Percentiles rank a stretch among this genome's conserved stretches.
These are phyloP conservation scores for Fissipunctia ypsillon DNA, from an alignment of 2,888 invertebrate species.

Conservation along the genomic window DNA sequence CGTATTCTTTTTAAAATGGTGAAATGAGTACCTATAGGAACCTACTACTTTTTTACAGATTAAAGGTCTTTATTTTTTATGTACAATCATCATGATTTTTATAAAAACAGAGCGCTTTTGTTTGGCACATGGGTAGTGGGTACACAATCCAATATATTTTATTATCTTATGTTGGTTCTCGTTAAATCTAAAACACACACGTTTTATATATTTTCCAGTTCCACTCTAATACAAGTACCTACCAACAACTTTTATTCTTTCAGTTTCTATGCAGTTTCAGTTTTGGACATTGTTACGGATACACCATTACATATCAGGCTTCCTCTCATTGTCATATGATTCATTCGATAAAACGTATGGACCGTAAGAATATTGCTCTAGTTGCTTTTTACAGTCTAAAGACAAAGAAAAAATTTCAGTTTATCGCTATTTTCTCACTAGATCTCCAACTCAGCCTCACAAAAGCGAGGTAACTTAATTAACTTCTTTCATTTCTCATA, in stretches of 20 bases:
- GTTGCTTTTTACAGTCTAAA: not conserved
- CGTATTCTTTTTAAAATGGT: slow-evolving; percentile 51
- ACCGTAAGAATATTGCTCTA: not conserved
- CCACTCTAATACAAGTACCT: no score
- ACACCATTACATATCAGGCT: not conserved
- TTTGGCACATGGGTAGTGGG: not conserved
- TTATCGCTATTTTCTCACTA: slow-evolving; percentile 4
- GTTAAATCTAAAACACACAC: not conserved
- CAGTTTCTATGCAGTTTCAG: not conserved
- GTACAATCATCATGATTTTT: slow-evolving; percentile 20
- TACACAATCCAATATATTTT: not conserved
- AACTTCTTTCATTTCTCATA: slow-evolving; percentile 34
- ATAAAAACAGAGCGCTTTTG: slow-evolving; percentile 1
- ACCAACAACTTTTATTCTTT: not conserved
- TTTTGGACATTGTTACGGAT: not conserved
- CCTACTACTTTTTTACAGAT: not conserved
- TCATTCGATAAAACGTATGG: not conserved
- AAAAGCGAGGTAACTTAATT: slow-evolving; percentile 20
- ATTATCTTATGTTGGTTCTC: not conserved
- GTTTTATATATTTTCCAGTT: not conserved
- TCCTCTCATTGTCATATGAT: no score
- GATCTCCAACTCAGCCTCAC: not conserved
- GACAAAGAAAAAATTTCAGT: no score
- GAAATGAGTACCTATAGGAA: slow-evolving; percentile 21
- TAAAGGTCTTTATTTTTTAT: slow-evolving; percentile 7